Base-by-base conservation (phyloP, 2,888 invertebrate genomes). In the Geophilus truncorum region DNA sequence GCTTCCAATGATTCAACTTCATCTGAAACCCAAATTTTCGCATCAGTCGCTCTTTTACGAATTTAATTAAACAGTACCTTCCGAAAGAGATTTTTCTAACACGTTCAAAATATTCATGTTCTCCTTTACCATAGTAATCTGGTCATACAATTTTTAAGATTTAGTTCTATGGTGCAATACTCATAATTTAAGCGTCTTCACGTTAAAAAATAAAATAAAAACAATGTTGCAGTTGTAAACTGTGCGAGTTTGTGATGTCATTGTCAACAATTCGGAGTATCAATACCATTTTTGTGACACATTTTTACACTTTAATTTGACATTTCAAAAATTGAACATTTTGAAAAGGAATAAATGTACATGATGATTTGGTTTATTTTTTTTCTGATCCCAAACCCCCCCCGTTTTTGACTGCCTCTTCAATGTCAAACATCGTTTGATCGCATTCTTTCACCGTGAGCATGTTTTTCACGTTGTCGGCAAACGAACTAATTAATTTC, bases 81-180 rank as follows among this genome's bases (percentile, higher is more conserved):
- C 0, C 10, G 70, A 70, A 25, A 70, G 70, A 70, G 70, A 70
- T 28, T 70, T 70, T 28, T 70, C 70, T 23, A 70, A 70, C 15
- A 70, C 28, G n/a, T 25, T 23, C n/a, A 70, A 70, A 70, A 70
- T 70, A 70, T 70, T 70, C 70, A 70, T 70, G 25, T 70, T 70
- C 1, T 4, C 3, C 25, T 70, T 70, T 28, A 23, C 12, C 51
- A 51, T 51, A 51, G n/a, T 18, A 7, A n/a, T 70, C 70, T 70
- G 23, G n/a, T n/a, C n/a, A n/a, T 28, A 10, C 15, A 15, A 70
- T 70, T 6, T 28, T 70, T 10, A 70, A 70, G 70, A 70, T 70
- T 70, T 70, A 70, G 70, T 70, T 28, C 28, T 25, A 15, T 28
- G 70, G 12, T 70, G 28, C 62, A 3, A 45, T 9, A 62, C 70